Evolutionary conservation across 1,140 invertebrate species (phyloP).

Genomic region (Panagrolaimus sp.): DNA sequence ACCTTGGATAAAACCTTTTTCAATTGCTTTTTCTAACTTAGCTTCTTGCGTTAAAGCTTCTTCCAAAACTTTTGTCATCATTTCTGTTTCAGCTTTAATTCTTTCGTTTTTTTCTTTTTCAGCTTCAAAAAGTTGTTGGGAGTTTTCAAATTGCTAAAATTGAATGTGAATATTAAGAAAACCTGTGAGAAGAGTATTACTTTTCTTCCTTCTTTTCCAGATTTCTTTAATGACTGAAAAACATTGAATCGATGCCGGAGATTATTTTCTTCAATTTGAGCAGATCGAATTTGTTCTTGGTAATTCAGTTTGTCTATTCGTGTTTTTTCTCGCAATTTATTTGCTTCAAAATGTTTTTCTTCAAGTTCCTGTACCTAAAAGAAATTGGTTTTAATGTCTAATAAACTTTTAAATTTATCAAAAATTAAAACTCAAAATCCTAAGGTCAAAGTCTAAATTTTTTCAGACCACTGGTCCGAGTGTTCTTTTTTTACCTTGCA

Average conservation of each 20-base stretch:
- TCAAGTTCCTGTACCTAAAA: not conserved
- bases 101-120: not conserved
- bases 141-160: not conserved
- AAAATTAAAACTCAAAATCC: too few species aligned
- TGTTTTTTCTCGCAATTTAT: not conserved
- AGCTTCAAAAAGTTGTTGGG: not conserved
- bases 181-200: not conserved
- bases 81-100: not conserved
- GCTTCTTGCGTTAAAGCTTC: not conserved
- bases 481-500: too few species aligned
- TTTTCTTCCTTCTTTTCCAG: not conserved
- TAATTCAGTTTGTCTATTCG: not conserved
- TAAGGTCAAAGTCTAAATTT: too few species aligned
- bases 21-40: not conserved
- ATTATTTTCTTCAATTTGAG: constrained; percentile 3
- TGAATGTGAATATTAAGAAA: not conserved
- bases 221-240: not conserved
- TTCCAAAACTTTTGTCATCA: not conserved
- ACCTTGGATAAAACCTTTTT: not conserved
- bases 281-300: not conserved
- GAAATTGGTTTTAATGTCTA: too few species aligned
- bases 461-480: too few species aligned
- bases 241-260: constrained; percentile 10
- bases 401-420: too few species aligned
- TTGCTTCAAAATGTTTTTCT: not conserved